These are phyloP conservation scores for Hemibagrus guttatus DNA, from an alignment of 2,797 vertebrate genomes.

Conservation along the genomic window DNA sequence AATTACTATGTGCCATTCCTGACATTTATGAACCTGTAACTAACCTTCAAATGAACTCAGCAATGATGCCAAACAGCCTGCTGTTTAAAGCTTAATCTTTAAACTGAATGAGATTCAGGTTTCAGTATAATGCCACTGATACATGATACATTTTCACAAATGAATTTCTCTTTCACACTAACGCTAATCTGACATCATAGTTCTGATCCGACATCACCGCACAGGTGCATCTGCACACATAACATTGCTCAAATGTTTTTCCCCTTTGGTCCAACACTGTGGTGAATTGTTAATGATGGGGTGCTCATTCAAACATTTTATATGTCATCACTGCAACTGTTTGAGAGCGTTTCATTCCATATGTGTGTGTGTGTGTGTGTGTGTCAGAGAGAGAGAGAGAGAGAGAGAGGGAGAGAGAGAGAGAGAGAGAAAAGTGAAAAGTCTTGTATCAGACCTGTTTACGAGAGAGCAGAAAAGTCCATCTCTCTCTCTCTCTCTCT, in stretches of 20 bases:
- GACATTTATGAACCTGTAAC: background rate
- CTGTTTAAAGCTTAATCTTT: background rate
- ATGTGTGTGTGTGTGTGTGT: slow-evolving; percentile 31
- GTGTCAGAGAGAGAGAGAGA: slow-evolving; percentile 9
- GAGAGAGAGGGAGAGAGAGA: slow-evolving; percentile 11
- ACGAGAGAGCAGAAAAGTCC: background rate
- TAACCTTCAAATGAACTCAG: background rate
- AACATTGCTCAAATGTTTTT: background rate
- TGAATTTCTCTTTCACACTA: background rate
- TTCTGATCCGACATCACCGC: background rate
- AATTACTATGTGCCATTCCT: background rate
- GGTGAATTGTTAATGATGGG: slow-evolving; percentile 12
- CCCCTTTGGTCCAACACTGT: background rate
- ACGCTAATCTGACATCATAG: background rate
- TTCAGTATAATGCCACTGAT: background rate
- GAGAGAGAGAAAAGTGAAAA: slow-evolving; percentile 9
- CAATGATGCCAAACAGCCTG: background rate
- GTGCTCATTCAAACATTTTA: slow-evolving; percentile 11
- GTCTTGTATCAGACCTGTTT: slow-evolving; percentile 14
- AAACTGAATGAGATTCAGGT: background rate
- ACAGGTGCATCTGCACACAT: slow-evolving; percentile 25
- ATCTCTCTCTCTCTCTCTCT: background rate
- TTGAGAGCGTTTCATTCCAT: slow-evolving; percentile 5
- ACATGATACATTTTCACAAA: background rate
- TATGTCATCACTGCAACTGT: slow-evolving; percentile 25